Evolutionary conservation across 2,888 invertebrate genomes (phyloP), one percentile per base, ranked within the genome.

Genomic region (Megalurothrips usitatus): DNA sequence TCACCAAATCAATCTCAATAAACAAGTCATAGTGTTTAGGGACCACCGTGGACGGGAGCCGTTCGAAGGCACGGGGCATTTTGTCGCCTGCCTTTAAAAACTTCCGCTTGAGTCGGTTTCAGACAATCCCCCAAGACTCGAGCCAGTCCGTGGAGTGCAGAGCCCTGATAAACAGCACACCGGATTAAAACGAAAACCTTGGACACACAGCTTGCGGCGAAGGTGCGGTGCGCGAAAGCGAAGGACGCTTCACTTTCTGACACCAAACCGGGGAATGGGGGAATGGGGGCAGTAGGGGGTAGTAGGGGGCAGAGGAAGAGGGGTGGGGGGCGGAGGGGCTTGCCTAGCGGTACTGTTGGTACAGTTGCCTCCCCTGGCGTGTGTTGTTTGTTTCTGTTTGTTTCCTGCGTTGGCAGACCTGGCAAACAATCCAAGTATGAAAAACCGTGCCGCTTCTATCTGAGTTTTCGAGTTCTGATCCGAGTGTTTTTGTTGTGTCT

Each of bases 41-140:
- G 12, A 75, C 68, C 26, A 68, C 68, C 8, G 23, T 26, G 68
- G 68, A 11, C 23, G 68, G 68, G 23, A 75, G 68, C 68, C 68
- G 68, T 26, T 75, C 68, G 68, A 75, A 75, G 68, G 1, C 68
- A 75, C 68, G 68, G 68, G 68, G 68, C 58, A 58, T 58, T 58
- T 58, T 58, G 19, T 14, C n/a, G 11, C 19, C 58, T 19, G 58
- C 17, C 58, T 17, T 14, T n/a, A 58, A 58, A 58, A 17, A n/a
- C 58, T 58, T 11, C 58, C 58, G 17, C 58, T 58, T 58, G 6
- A 14, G 19, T 17, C 17, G n/a, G n/a, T 14, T 58, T 58, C 58
- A 17, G 58, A 19, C 17, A 14, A 6, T 6, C 17, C 17, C 2
- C n/a, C 17, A 58, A 17, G 2, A 58, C 17, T n/a, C 17, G 14